phyloP scores from a whole-genome alignment of 2,113 vertebrate genomes.

The Centrocercus urophasianus region DNA sequence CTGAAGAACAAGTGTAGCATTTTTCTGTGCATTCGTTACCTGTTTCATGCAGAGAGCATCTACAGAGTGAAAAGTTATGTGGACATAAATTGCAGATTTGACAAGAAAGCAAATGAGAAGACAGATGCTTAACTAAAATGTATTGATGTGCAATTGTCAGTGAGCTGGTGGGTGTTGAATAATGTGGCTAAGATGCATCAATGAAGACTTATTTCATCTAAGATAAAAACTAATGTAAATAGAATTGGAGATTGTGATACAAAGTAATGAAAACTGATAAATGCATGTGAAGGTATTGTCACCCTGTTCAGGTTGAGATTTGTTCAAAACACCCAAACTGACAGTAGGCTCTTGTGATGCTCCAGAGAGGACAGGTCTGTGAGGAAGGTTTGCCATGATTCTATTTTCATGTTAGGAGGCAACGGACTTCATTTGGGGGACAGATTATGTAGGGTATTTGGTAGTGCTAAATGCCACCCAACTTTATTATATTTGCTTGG shows the following conservation, averaged over 20 bases:
- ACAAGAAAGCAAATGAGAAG: slow-evolving; percentile 75
- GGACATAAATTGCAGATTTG: slow-evolving; percentile 80
- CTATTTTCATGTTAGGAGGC: background rate
- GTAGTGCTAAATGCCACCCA: background rate
- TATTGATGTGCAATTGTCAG: slow-evolving; percentile 68
- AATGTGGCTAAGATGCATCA: slow-evolving; percentile 16
- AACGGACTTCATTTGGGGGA: background rate
- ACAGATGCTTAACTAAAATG: slow-evolving; percentile 71
- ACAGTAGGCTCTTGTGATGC: background rate
- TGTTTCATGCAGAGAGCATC: slow-evolving; percentile 70
- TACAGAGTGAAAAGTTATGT: slow-evolving; percentile 83
- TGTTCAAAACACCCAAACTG: background rate
- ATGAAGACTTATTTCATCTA: slow-evolving; percentile 16
- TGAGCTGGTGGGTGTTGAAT: slow-evolving; percentile 60
- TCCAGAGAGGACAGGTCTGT: background rate
- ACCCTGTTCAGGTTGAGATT: background rate
- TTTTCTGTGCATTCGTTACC: slow-evolving; percentile 75
- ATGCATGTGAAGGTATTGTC: background rate
- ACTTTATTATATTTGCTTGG: background rate
- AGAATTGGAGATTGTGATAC: slow-evolving; percentile 2
- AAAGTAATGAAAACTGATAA: slow-evolving; percentile 43
- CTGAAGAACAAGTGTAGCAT: slow-evolving; percentile 56
- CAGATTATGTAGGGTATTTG: background rate
- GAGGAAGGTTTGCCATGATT: background rate
- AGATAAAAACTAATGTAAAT: slow-evolving; percentile 33